Percentiles rank a stretch among this genome's conserved stretches.
These are phyloP conservation scores for Cantharis rustica DNA, from an alignment of 2,888 invertebrate species.

Conservation along the genomic window DNA sequence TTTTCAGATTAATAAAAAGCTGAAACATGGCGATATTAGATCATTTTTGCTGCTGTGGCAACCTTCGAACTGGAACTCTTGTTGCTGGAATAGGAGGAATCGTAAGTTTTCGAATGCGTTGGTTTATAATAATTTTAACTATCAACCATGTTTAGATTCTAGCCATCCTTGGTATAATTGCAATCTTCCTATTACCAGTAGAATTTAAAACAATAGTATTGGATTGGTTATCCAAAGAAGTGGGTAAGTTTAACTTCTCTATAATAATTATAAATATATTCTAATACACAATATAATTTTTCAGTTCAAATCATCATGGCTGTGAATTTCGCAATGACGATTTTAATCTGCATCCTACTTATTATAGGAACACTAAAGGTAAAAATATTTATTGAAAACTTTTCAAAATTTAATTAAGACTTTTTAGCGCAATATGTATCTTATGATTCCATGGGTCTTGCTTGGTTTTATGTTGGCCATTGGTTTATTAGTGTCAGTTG, in stretches of 20 bases:
- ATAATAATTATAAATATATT: background rate
- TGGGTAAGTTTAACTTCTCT: constrained; percentile 55
- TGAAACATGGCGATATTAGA: constrained; percentile 62
- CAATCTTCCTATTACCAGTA: constrained; percentile 68
- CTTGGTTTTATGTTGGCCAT: constrained; percentile 80
- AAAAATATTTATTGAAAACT: constrained; percentile 43
- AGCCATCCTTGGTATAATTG: constrained; percentile 71
- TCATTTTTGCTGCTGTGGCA: constrained; percentile 73
- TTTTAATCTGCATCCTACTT: constrained; percentile 77
- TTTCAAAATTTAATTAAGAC: background rate
- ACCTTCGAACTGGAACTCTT: constrained; percentile 74
- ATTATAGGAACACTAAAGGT: constrained; percentile 78
- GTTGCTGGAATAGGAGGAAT: constrained; percentile 75
- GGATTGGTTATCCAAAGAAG: constrained; percentile 69
- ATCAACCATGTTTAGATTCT: constrained; percentile 58
- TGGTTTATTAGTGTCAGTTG: constrained; percentile 76
- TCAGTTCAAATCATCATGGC: constrained; percentile 77
- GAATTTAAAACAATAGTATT: constrained; percentile 80
- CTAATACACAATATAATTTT: constrained; percentile 47
- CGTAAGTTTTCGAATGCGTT: constrained; percentile 55
- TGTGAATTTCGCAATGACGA: constrained; percentile 81
- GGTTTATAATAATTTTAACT: background rate
- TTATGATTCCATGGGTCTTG: constrained; percentile 86
- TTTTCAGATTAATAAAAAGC: background rate
- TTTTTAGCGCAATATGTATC: constrained; percentile 75